Evolutionary conservation across 2,113 vertebrate genomes (phyloP), one percentile per base, ranked within the genome.

Genomic region (Suricata suricatta): DNA sequence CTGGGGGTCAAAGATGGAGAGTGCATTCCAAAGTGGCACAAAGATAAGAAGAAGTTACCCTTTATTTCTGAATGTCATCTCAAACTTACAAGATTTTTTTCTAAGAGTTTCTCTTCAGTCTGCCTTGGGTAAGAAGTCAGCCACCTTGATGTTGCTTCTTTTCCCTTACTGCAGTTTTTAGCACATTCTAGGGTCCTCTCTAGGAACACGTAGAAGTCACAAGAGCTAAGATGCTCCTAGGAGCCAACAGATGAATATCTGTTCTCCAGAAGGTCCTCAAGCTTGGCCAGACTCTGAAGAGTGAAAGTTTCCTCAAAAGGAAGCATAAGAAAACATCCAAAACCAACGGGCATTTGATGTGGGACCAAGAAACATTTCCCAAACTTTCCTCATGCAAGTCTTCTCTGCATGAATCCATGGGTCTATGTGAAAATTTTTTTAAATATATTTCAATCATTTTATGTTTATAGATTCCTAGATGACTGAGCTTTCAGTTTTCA

Each of bases 21-120:
- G 12, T 7, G 57, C 71, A 54, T 96, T 97, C 81, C 63, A 93
- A 93, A 92, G 95, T 93, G 95, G 79, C 57, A 93, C 93, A 31
- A 69, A 94, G 14, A 66, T 9, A 94, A 27, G 25, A 87, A 41
- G 69, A n/a, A 69, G 27, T 80, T 8, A 52, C 17, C n/a, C 1
- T 93, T 82, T 17, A 41, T 81, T 82, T 68, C 71, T 38, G 15
- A 87, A 74, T 16, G 54, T 38, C 27, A 82, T 8, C 29, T 93
- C 83, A 80, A 13, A 83, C 6, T 5, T 57, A 88, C 6, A 47
- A 60, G 19, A 8, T 63, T 93, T 54, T 54, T 54, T 52, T 54
- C 17, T 17, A 54, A 54, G 16, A 21, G 12, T 74, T 85, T 92
- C 35, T 80, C n/a, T 19, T 85, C 13, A 69, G 25, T 72, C 12